These are phyloP conservation scores for Heliconius congener DNA, from an alignment of 1,140 invertebrate genomes.

Conservation along the genomic window DNA sequence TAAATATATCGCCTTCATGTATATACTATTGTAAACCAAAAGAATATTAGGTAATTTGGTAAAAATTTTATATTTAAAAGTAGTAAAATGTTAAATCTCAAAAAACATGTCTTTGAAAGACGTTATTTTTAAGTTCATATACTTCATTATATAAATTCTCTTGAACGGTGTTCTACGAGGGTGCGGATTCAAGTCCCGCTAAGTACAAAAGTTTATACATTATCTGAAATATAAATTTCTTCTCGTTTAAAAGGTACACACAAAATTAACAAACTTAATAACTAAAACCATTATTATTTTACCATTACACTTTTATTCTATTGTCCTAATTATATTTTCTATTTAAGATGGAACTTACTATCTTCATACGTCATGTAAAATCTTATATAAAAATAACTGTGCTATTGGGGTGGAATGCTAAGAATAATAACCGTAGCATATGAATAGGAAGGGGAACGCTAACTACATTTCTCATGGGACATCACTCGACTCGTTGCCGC, in stretches of 20 bases:
- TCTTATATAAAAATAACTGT: background rate
- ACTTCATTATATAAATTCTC: no score
- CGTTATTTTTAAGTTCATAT: no score
- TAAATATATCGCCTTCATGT: background rate
- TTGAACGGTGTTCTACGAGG: no score
- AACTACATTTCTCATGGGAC: constrained; percentile 19
- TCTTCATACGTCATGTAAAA: background rate
- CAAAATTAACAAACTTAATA: no score
- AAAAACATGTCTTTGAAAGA: no score
- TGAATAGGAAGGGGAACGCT: constrained; percentile 11
- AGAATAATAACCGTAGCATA: constrained; percentile 8
- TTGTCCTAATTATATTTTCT: background rate
- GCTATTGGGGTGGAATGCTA: background rate
- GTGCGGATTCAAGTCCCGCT: no score
- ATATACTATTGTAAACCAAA: background rate
- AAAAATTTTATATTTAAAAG: no score
- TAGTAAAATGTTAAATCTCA: no score
- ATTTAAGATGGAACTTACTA: background rate
- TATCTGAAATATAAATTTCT: no score
- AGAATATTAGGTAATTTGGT: no score
- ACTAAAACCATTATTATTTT: background rate
- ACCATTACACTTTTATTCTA: background rate
- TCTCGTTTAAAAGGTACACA: no score
- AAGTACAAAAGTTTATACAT: no score
- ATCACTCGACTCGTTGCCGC: constrained; percentile 21